These are phyloP conservation scores for Ectobius pallidus DNA, from an alignment of 2,888 invertebrate genomes.

Conservation along the genomic window DNA sequence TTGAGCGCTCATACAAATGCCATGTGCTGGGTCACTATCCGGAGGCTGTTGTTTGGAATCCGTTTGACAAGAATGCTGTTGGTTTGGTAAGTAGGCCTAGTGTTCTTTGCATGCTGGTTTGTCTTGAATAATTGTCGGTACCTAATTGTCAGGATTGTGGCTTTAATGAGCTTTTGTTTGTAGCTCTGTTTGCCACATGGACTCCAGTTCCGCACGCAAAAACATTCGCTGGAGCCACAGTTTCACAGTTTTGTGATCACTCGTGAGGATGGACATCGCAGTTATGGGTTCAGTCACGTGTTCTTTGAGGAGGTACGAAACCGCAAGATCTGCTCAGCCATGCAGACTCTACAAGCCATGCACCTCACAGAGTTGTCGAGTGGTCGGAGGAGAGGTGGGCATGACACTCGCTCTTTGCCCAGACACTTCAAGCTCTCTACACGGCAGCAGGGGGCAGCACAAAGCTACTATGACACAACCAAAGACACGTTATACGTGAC, in stretches of 20 bases:
- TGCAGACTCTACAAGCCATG: constrained; percentile 95
- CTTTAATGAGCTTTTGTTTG: constrained; percentile 46
- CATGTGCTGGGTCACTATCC: constrained; percentile 95
- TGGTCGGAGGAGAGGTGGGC: constrained; percentile 48
- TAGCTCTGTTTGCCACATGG: constrained; percentile 96
- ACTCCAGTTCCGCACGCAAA: constrained; percentile 92
- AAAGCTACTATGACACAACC: constrained; percentile 89
- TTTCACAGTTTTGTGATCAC: constrained; percentile 98
- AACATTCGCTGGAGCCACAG: constrained; percentile 80
- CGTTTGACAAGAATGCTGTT: constrained; percentile 94
- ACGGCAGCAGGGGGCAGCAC: constrained; percentile 75
- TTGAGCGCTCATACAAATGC: constrained; percentile 93
- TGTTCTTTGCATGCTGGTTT: too few relatives aligned
- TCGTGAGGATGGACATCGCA: constrained; percentile 92
- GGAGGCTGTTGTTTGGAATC: constrained; percentile 84
- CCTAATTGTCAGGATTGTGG: too few relatives aligned
- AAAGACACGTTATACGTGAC: constrained; percentile 95
- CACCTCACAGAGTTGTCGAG: constrained; percentile 88
- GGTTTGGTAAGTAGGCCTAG: constrained; percentile 89
- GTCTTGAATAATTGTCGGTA: too few relatives aligned
- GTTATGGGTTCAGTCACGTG: constrained; percentile 92
- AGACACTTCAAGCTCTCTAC: constrained; percentile 86
- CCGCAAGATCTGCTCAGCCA: constrained; percentile 90
- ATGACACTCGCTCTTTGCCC: constrained; percentile 84
- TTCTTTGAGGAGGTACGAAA: constrained; percentile 97